These are phyloP conservation scores for Orchesella cincta DNA, from an alignment of 1,140 invertebrate species.

Conservation along the genomic window DNA sequence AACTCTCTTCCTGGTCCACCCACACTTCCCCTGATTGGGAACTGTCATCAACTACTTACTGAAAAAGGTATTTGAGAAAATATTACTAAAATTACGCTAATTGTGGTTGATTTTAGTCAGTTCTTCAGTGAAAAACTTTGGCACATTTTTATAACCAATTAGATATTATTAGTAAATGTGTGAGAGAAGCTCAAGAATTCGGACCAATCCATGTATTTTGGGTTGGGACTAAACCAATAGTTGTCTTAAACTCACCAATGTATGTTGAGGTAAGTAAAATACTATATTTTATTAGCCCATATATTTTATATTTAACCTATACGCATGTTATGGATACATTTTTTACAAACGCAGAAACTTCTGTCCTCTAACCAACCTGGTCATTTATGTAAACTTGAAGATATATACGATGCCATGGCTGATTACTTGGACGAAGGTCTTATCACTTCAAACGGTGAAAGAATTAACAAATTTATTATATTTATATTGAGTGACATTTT, in stretches of 20 bases:
- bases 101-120: no score
- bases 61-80: neutral
- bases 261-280: conserved; percentile 2
- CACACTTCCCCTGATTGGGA: neutral
- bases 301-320: no score
- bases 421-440: conserved; percentile 12
- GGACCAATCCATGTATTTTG: no score
- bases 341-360: neutral
- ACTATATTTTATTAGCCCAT: neutral
- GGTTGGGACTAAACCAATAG: neutral
- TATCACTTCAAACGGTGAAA: neutral
- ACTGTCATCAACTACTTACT: neutral
- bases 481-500: neutral
- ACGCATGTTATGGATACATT: neutral
- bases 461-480: neutral
- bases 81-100: no score
- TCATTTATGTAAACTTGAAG: neutral
- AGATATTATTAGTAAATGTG: no score
- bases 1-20: no score
- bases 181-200: no score
- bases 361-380: neutral
- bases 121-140: no score
- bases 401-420: neutral
- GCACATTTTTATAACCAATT: no score
- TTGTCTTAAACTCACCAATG: neutral